phyloP scores from a whole-genome alignment of 2,797 vertebrate species.

The Neopelma chrysocephalum region DNA sequence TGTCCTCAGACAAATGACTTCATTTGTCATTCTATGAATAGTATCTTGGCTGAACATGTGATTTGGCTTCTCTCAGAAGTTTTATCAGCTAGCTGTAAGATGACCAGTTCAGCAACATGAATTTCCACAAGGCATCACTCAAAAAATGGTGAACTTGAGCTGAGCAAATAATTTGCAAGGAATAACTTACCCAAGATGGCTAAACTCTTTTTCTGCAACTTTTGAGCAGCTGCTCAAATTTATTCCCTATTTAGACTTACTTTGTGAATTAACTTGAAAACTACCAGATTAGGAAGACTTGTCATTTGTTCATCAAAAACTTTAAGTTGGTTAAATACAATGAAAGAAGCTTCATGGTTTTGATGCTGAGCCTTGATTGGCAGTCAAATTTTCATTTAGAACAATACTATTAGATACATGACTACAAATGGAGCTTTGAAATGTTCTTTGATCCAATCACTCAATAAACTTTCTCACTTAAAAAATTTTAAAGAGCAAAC shows the following conservation, averaged over 20 bases:
- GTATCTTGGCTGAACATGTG: neutral
- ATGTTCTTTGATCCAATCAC: neutral
- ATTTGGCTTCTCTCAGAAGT: conserved; percentile 16
- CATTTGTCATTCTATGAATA: conserved; percentile 27
- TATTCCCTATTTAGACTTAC: neutral
- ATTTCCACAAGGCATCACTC: neutral
- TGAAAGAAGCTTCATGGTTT: neutral
- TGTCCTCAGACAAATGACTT: conserved; percentile 22
- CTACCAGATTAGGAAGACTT: neutral
- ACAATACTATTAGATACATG: neutral
- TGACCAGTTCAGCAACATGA: conserved; percentile 18
- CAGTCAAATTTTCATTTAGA: neutral
- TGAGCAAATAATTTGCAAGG: neutral
- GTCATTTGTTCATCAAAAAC: neutral
- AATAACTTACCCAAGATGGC: neutral
- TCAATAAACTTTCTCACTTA: neutral
- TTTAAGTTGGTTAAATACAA: neutral
- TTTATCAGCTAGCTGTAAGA: neutral
- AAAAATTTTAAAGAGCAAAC: neutral
- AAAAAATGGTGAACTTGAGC: neutral
- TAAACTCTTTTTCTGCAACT: neutral
- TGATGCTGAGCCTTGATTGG: neutral
- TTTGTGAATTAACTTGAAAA: neutral
- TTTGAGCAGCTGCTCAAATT: neutral
- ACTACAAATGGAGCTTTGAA: neutral